Base-by-base conservation (phyloP, 2,888 invertebrate genomes). In the Rhagium mordax region DNA sequence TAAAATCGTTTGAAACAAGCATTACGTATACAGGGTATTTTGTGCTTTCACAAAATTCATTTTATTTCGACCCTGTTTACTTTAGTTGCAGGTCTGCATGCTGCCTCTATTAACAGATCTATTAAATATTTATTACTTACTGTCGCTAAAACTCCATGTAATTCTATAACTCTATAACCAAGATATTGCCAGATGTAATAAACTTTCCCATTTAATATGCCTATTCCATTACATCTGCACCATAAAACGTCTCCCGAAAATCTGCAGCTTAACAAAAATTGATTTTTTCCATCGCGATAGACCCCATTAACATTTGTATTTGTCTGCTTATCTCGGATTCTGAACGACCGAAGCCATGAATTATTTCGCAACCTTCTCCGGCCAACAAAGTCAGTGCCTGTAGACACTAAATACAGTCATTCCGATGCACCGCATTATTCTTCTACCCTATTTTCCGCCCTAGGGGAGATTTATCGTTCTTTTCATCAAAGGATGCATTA, bases 381-480 rank as follows among this genome's bases (percentile, higher is more conserved):
- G 47, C 57, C 72, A 66, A 47, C 64, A 72, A 24, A 8, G 20
- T 72, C 74, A 71, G 48, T 68, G 70, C 72, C 74, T 68, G 41
- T 47, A 51, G 65, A 68, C 70, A 57, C 18, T 72, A 72, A 74
- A 77, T 62, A 71, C 69, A 75, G 51, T 51, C 18, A 51, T 51
- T 51, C 51, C 51, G 51, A 51, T 51, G 51, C 51, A 51, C 70
- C 68, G 70, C 72, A 77, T 77, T 77, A 74, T 75, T 61, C 64
- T 74, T 72, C 70, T 72, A 74, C 75, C 77, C 76, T 70, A 72
- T 75, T 75, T 70, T 70, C 72, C 70, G 71, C 70, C 78, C 65
- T 51, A 53, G 70, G 74, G 68, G 73, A 78, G 71, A 78, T 78
- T 78, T 78, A 78, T 76, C 57, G 74, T 68, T 62, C 61, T 75